Conservation (phyloP, 64 coral and sea anemone genomes). For the Porites lutea region DNA sequence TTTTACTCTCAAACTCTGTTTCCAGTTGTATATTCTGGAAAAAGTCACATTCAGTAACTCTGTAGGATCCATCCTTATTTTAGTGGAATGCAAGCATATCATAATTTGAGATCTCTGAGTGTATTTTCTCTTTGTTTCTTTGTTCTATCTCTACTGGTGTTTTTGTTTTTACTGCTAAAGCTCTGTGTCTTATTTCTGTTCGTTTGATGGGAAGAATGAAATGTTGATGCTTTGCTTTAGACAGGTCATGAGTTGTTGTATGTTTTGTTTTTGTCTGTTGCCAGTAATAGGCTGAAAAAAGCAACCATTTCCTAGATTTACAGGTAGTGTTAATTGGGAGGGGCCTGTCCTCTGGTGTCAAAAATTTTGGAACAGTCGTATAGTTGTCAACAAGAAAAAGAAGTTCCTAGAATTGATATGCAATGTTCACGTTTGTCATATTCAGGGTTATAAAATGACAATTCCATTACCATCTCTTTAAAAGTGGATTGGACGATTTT, state of each 20-base stretch:
- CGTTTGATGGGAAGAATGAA: background rate
- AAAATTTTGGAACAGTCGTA: too few relatives aligned
- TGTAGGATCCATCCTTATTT: too few relatives aligned
- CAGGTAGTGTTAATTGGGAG: background rate
- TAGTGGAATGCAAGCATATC: slow-evolving; percentile 8
- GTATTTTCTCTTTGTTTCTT: background rate
- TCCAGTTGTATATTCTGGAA: too few relatives aligned
- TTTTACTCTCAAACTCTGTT: too few relatives aligned
- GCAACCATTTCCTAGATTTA: background rate
- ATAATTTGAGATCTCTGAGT: background rate
- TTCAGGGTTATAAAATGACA: too few relatives aligned
- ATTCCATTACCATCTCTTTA: too few relatives aligned
- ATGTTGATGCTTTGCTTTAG: background rate
- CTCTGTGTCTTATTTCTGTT: background rate
- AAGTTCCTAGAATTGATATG: too few relatives aligned
- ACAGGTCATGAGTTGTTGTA: background rate
- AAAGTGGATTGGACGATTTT: too few relatives aligned
- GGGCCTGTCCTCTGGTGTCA: background rate
- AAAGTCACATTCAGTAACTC: too few relatives aligned
- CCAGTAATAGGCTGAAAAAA: background rate
- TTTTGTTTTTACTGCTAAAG: background rate
- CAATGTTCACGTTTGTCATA: too few relatives aligned
- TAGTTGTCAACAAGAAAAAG: background rate
- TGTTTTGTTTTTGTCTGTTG: background rate
- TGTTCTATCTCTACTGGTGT: background rate